Conservation (phyloP, 2,888 invertebrate species). For the Anodontia alba region DNA sequence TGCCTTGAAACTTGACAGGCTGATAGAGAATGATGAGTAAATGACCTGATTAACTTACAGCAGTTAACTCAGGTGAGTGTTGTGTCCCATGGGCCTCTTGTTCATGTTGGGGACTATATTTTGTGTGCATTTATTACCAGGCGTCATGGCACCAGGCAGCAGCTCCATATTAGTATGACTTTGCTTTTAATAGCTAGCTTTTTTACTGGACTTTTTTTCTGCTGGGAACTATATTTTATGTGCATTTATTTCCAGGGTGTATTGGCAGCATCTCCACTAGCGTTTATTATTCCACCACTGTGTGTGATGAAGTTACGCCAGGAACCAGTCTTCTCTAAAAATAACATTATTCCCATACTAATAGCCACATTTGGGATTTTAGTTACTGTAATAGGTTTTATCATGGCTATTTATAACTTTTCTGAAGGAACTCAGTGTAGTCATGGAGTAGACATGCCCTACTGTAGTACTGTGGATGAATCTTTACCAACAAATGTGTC, state of each 20-base stretch:
- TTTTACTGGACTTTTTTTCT: too few species aligned
- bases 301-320: constrained; percentile 91
- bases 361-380: constrained; percentile 89
- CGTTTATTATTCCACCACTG: constrained; percentile 92
- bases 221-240: too few species aligned
- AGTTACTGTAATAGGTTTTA: constrained; percentile 88
- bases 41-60: too few species aligned
- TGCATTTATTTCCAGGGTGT: constrained; percentile 88
- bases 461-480: constrained; percentile 85
- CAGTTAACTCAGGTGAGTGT: too few species aligned
- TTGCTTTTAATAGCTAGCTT: too few species aligned
- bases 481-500: not conserved
- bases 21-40: too few species aligned
- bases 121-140: not conserved
- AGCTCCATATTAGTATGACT: too few species aligned
- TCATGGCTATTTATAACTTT: constrained; percentile 87
- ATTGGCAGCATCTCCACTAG: constrained; percentile 92
- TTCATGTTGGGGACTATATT: not conserved
- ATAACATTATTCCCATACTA: constrained; percentile 90
- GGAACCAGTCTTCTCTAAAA: constrained; percentile 88
- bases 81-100: too few species aligned
- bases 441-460: constrained; percentile 88
- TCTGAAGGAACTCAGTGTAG: constrained; percentile 87
- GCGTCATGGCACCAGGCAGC: too few species aligned
- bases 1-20: too few species aligned